These are phyloP conservation scores for Larimichthys crocea DNA, from an alignment of 2,113 vertebrate genomes.

Conservation along the genomic window DNA sequence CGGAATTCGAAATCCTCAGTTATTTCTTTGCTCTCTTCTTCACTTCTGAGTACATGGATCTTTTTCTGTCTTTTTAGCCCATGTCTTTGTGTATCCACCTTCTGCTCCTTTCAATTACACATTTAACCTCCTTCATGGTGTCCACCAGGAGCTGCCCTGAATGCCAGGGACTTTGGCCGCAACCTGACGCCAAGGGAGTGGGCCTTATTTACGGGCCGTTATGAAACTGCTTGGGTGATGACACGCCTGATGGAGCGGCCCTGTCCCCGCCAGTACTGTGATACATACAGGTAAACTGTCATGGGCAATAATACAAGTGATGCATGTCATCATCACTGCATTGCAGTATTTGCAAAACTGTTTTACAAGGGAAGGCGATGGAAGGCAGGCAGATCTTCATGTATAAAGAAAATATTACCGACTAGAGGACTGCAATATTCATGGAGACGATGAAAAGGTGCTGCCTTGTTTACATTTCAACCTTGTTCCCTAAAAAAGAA, in stretches of 20 bases:
- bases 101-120: not conserved
- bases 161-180: constrained; percentile 88
- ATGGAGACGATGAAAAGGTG: not conserved
- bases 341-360: not conserved
- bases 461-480: not conserved
- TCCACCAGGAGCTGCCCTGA: constrained; percentile 88
- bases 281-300: constrained; percentile 81
- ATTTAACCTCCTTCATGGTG: not conserved
- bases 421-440: not conserved
- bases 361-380: not conserved
- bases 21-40: not conserved
- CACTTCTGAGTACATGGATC: not conserved
- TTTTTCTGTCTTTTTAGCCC: not conserved
- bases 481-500: not conserved
- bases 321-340: not conserved
- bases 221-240: constrained; percentile 89
- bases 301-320: not conserved
- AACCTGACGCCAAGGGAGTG: constrained; percentile 92
- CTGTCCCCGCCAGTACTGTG: constrained; percentile 87
- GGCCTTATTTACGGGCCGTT: constrained; percentile 93
- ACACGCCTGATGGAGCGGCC: constrained; percentile 89
- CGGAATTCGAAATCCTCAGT: not conserved
- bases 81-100: not conserved
- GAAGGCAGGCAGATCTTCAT: not conserved
- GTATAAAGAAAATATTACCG: not conserved